Evolutionary conservation across 2,113 vertebrate species (phyloP), one percentile per base, ranked within the genome.

Genomic region (Ranitomeya imitator): DNA sequence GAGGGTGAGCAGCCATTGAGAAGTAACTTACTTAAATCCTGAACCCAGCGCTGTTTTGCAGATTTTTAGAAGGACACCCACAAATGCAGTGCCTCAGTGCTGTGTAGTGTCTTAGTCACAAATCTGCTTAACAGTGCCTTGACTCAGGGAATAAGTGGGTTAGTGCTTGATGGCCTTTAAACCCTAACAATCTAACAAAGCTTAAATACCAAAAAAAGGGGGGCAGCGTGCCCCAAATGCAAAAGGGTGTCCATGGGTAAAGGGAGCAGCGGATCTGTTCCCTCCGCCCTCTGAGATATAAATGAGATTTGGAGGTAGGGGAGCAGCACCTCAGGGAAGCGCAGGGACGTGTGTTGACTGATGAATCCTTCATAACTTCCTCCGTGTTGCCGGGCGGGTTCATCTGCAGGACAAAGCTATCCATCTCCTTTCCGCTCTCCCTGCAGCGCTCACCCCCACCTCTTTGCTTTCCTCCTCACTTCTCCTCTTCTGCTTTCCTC

Each of bases 331-430:
- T 87, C 86, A 90, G 91, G 92, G 92, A 90, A 52, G 92, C 86
- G 82, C 60, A 89, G 90, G 89, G 91, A 91, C 89, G 88, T 92
- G 92, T 91, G 90, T 91, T 94, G 93, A 94, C 93, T 93, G 93
- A 94, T 94, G 91, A 92, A 92, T 92, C 92, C 93, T 94, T 93
- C 93, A 94, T 94, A 94, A 94, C 93, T 94, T 94, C 93, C 93
- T 94, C 93, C 91, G 93, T 94, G 93, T 94, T 93, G 93, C 93
- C 93, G 91, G 65, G 93, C 92, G 91, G 93, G 93, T 94, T 94
- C 93, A 94, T 91, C 92, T 92, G 91, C 92, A 94, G 93, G 93
- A 93, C 93, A 94, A 92, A 92, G 88, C 93, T 91, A 94, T 94
- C 91, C 91, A 94, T 94, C 93, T 94, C 86, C 37, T 57, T 67